phyloP scores from a whole-genome alignment of 2,888 invertebrate species.

The Acrocera orbiculus region DNA sequence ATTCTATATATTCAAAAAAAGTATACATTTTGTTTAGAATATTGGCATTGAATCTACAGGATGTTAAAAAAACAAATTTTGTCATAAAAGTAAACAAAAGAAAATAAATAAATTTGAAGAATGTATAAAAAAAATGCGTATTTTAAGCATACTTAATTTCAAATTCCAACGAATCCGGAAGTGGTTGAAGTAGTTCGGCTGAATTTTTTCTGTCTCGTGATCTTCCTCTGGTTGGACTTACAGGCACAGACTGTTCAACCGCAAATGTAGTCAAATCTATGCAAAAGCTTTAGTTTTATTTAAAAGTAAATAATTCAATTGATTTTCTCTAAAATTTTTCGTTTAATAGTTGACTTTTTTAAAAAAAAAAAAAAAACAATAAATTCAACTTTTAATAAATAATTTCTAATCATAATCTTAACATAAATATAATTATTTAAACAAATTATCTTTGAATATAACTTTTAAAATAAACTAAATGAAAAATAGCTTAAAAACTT shows the following conservation, averaged over 20 bases:
- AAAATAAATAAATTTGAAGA: neutral
- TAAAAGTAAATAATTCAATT: constrained; percentile 1
- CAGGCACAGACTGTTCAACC: constrained; percentile 44
- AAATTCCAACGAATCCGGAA: constrained; percentile 71
- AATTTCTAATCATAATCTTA: neutral
- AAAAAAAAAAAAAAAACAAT: neutral
- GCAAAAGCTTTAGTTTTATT: constrained; percentile 7
- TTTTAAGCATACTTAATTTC: constrained; percentile 54
- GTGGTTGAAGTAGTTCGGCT: constrained; percentile 33
- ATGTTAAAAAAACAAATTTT: neutral
- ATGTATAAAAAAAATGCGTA: constrained; percentile 5
- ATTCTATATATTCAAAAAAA: too few relatives aligned
- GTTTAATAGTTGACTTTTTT: too few relatives aligned
- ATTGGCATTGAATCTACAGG: too few relatives aligned
- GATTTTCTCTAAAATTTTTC: too few relatives aligned
- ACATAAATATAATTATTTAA: constrained; percentile 1
- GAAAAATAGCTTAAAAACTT: constrained; percentile 34
- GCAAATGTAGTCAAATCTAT: constrained; percentile 63
- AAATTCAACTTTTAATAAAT: neutral
- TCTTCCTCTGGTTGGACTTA: constrained; percentile 32
- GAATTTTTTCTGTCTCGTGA: constrained; percentile 32
- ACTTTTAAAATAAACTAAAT: constrained; percentile 12
- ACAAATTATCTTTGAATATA: constrained; percentile 7
- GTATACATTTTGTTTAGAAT: too few relatives aligned
- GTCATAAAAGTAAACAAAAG: neutral